phyloP scores from a whole-genome alignment of 2,113 vertebrate genomes.

The Athene cunicularia region DNA sequence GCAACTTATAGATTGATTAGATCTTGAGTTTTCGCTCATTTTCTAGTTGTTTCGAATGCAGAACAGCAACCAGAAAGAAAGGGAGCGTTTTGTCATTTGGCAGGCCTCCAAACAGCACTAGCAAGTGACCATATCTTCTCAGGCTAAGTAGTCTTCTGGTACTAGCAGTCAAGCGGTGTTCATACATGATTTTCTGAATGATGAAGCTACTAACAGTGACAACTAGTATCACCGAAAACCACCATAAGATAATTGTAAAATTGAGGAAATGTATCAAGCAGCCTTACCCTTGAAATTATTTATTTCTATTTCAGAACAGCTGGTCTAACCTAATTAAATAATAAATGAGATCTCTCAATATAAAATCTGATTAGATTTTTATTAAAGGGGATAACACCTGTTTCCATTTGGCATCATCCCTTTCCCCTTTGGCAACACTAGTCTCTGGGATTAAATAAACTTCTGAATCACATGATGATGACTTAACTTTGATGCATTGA shows the following conservation, averaged over 20 bases:
- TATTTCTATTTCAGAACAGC: not conserved
- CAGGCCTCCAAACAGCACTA: not conserved
- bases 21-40: not conserved
- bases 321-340: not conserved
- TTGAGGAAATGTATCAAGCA: not conserved
- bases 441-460: not conserved
- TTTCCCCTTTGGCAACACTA: not conserved
- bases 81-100: not conserved
- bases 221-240: not conserved
- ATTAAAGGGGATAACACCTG: not conserved
- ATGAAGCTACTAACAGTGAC: not conserved
- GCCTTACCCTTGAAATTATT: not conserved
- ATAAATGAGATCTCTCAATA: not conserved
- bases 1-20: not conserved
- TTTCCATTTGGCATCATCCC: not conserved
- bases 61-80: not conserved
- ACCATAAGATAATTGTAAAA: not conserved
- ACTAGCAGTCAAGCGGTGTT: not conserved
- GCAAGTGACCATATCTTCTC: not conserved
- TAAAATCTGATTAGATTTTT: not conserved
- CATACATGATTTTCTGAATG: not conserved
- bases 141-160: not conserved
- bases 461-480: not conserved
- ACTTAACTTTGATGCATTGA: not conserved
- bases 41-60: not conserved